These are phyloP conservation scores for Melanotaenia duboulayi DNA, from an alignment of 2,113 vertebrate genomes.

Conservation along the genomic window DNA sequence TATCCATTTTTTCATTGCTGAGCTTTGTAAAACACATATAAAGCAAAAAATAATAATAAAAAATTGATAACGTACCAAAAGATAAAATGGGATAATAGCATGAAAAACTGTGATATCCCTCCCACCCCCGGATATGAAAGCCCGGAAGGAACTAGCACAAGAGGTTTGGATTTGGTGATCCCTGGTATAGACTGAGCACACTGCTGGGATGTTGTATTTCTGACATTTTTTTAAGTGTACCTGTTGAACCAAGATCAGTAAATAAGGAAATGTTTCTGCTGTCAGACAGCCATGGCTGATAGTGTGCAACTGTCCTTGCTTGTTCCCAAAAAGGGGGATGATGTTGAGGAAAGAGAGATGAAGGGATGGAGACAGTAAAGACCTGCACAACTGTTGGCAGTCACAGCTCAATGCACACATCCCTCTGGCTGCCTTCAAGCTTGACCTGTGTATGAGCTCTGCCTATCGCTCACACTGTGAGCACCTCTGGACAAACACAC, in stretches of 20 bases:
- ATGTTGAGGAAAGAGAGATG: constrained; percentile 45
- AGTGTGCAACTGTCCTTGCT: constrained; percentile 57
- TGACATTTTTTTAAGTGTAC: constrained; percentile 15
- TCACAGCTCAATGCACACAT: constrained; percentile 63
- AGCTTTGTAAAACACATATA: too few relatives aligned
- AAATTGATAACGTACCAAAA: too few relatives aligned
- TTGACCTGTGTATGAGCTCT: constrained; percentile 65
- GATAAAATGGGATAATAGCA: too few relatives aligned
- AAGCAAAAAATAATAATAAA: too few relatives aligned
- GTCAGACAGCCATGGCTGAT: constrained; percentile 45
- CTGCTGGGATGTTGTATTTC: neutral
- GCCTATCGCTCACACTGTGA: constrained; percentile 49
- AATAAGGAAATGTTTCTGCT: constrained; percentile 51
- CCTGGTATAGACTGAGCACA: neutral
- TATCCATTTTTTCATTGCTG: too few relatives aligned
- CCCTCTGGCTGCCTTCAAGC: constrained; percentile 44
- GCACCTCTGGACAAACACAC: constrained; percentile 44
- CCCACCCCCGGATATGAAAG: too few relatives aligned
- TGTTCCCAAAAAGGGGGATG: constrained; percentile 29
- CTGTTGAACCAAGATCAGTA: constrained; percentile 40
- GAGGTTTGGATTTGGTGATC: too few relatives aligned
- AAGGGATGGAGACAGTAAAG: constrained; percentile 43
- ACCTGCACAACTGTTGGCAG: constrained; percentile 64
- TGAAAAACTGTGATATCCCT: too few relatives aligned
- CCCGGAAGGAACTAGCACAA: too few relatives aligned